Conservation (phyloP, 2,797 vertebrate species). For the Spinus olivaceus region DNA sequence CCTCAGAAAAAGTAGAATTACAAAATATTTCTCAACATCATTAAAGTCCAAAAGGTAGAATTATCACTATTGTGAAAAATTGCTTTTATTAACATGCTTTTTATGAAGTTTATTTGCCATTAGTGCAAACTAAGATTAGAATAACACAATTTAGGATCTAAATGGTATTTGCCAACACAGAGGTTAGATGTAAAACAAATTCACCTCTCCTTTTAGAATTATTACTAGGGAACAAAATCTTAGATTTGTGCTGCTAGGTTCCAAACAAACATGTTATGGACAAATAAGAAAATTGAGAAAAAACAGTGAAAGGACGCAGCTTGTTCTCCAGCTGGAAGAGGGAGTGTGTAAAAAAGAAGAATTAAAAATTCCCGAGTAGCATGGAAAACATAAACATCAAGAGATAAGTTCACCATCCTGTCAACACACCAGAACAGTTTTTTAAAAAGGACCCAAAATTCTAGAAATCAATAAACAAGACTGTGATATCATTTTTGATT, state of each 20-base stretch:
- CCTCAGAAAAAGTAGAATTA: not conserved
- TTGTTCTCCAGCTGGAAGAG: not conserved
- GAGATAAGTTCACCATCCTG: not conserved
- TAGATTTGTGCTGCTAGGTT: not conserved
- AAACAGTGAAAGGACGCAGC: not conserved
- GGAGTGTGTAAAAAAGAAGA: not conserved
- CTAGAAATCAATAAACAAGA: not conserved
- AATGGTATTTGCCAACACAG: not conserved
- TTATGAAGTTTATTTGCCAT: not conserved
- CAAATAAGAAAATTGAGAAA: not conserved
- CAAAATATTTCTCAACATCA: not conserved
- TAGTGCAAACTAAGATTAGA: not conserved
- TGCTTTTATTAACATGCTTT: not conserved
- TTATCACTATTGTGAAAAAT: not conserved
- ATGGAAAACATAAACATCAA: not conserved
- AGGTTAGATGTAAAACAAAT: not conserved
- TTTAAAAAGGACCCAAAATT: not conserved
- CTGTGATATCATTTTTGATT: not conserved
- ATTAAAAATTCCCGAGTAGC: not conserved
- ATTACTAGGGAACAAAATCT: not conserved
- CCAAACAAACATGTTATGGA: not conserved
- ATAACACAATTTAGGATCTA: not conserved
- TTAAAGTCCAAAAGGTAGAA: not conserved
- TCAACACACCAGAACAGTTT: not conserved
- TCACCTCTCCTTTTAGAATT: not conserved